Percentiles rank a stretch among this genome's conserved stretches.
phyloP scores from a whole-genome alignment of 2,888 invertebrate genomes.

The Didymodactylos carnosus region DNA sequence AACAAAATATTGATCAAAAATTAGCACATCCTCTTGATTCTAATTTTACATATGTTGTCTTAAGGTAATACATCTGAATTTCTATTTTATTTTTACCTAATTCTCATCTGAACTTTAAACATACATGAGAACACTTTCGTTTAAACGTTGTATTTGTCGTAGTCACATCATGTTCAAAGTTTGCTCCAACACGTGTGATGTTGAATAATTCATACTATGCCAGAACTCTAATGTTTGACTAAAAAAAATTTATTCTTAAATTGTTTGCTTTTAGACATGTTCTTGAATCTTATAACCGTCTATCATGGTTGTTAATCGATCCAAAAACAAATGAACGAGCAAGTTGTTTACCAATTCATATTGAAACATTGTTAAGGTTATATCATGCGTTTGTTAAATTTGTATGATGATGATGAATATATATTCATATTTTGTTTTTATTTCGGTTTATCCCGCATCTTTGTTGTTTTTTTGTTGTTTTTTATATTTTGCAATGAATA shows the following conservation, averaged over 20 bases:
- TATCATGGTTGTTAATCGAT: constrained; percentile 93
- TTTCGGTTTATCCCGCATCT: neutral
- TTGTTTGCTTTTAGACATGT: constrained; percentile 55
- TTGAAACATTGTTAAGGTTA: constrained; percentile 86
- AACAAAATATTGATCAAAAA: constrained; percentile 19
- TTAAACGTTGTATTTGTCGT: no score
- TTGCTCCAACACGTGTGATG: no score
- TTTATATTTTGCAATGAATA: no score
- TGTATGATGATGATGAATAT: no score
- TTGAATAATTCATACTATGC: no score
- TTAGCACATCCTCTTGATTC: constrained; percentile 72
- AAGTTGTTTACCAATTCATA: constrained; percentile 91
- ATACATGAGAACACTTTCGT: no score
- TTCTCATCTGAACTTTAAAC: no score
- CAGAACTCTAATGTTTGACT: no score
- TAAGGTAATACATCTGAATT: constrained; percentile 46
- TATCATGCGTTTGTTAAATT: constrained; percentile 58
- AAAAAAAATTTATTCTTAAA: no score
- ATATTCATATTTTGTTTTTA: no score
- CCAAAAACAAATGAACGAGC: constrained; percentile 76
- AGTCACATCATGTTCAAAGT: no score
- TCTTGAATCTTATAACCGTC: constrained; percentile 87
- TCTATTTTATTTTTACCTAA: neutral
- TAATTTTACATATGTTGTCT: constrained; percentile 81
- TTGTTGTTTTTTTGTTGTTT: no score